Percentiles rank a stretch among this genome's conserved stretches.
These are phyloP conservation scores for Parambassis ranga DNA, from an alignment of 2,797 vertebrate genomes.

Conservation along the genomic window DNA sequence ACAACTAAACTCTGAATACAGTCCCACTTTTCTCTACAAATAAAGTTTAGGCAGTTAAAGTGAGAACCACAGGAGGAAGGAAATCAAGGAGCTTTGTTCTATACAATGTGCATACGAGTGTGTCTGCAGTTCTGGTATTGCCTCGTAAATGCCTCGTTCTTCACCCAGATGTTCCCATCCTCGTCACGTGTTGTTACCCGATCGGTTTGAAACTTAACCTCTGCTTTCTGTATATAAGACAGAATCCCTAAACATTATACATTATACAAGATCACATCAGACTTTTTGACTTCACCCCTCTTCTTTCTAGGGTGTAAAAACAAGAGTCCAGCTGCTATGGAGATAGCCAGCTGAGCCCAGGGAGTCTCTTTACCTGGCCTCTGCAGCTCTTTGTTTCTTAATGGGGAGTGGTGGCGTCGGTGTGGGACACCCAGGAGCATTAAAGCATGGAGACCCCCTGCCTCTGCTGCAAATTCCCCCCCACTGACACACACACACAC, in stretches of 20 bases:
- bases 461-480: conserved; percentile 34
- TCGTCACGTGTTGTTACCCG: conserved; percentile 2
- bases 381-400: conserved; percentile 20
- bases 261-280: conserved; percentile 17
- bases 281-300: conserved; percentile 43
- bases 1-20: neutral
- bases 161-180: neutral
- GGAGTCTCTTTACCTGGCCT: conserved; percentile 32
- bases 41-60: neutral
- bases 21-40: neutral
- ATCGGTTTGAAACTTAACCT: conserved; percentile 11
- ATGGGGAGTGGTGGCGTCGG: conserved; percentile 4
- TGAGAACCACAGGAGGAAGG: neutral
- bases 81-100: neutral
- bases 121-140: neutral
- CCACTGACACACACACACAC: conserved; percentile 2
- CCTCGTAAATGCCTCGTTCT: neutral
- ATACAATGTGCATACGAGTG: neutral
- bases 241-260: conserved; percentile 23
- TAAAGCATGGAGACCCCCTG: conserved; percentile 37
- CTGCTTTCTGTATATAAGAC: neutral
- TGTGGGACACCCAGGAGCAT: conserved; percentile 2
- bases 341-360: conserved; percentile 42
- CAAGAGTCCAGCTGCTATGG: conserved; percentile 24
- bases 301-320: conserved; percentile 43